These are phyloP conservation scores for Eublepharis macularius DNA, from an alignment of 2,113 vertebrate genomes.

Conservation along the genomic window DNA sequence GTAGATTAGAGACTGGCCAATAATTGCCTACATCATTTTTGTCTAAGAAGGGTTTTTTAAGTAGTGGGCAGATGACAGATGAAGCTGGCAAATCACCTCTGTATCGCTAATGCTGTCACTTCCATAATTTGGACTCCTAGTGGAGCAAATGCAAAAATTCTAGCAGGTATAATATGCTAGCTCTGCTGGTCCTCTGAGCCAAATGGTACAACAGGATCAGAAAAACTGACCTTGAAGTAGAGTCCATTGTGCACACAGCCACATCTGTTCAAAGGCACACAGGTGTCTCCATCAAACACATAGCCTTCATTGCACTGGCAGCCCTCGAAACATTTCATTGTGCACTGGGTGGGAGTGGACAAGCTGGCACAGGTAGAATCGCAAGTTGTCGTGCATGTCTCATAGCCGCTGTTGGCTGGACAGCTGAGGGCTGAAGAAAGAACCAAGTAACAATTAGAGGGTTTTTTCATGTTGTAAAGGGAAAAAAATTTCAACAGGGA, in stretches of 20 bases:
- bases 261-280: constrained; percentile 68
- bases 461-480: too few relatives aligned
- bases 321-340: constrained; percentile 71
- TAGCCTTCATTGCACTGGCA: constrained; percentile 74
- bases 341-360: constrained; percentile 2
- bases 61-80: too few relatives aligned
- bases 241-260: constrained; percentile 68
- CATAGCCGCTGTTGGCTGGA: constrained; percentile 73
- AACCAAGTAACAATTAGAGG: not conserved
- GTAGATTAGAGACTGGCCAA: too few relatives aligned
- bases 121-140: too few relatives aligned
- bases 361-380: constrained; percentile 67
- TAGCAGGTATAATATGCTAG: not conserved
- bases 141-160: not conserved
- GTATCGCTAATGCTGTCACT: too few relatives aligned
- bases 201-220: not conserved
- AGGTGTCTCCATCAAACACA: constrained; percentile 66
- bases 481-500: too few relatives aligned
- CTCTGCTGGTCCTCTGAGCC: too few relatives aligned
- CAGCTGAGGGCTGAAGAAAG: constrained; percentile 68
- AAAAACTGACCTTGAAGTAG: constrained; percentile 55
- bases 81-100: too few relatives aligned
- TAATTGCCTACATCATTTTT: too few relatives aligned
- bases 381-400: constrained; percentile 71
- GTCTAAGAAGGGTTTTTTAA: too few relatives aligned